These are phyloP conservation scores for Romanomermis culicivorax DNA, from an alignment of 2,888 invertebrate species.

Conservation along the genomic window DNA sequence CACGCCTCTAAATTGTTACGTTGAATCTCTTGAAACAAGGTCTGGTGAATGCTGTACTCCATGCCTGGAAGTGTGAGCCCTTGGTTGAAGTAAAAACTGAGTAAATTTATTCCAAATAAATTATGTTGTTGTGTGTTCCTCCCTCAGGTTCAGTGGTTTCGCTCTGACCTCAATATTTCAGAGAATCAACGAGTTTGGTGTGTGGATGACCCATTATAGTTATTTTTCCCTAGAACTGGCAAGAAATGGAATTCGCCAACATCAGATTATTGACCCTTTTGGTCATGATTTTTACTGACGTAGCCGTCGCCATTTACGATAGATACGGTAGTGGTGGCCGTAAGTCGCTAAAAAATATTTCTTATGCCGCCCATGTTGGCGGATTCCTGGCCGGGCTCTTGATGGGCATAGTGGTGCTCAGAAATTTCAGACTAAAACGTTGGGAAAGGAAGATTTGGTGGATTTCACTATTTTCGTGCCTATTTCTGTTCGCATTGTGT, in stretches of 20 bases:
- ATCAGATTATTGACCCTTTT: slow-evolving; percentile 61
- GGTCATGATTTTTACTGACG: slow-evolving; percentile 55
- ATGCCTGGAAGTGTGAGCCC: too few relatives aligned
- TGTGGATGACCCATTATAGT: not conserved
- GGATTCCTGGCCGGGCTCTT: slow-evolving; percentile 67
- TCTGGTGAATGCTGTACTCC: too few relatives aligned
- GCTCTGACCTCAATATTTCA: not conserved
- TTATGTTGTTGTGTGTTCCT: too few relatives aligned
- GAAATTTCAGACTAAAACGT: slow-evolving; percentile 42
- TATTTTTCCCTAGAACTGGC: slow-evolving; percentile 52
- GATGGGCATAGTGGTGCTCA: slow-evolving; percentile 59
- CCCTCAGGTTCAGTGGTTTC: too few relatives aligned
- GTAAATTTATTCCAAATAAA: too few relatives aligned
- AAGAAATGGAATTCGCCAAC: slow-evolving; percentile 80
- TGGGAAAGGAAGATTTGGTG: slow-evolving; percentile 66
- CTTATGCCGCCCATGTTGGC: slow-evolving; percentile 78
- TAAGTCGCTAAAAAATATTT: slow-evolving; percentile 35
- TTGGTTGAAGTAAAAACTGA: too few relatives aligned
- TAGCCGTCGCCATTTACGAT: slow-evolving; percentile 72
- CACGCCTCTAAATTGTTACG: too few relatives aligned
- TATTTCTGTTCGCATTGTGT: too few relatives aligned
- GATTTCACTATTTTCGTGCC: slow-evolving; percentile 54
- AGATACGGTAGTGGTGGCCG: slow-evolving; percentile 38
- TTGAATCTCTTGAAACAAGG: too few relatives aligned
- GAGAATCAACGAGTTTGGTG: not conserved